Base-by-base conservation (phyloP, 2,113 vertebrate genomes). In the Macrotus californicus region DNA sequence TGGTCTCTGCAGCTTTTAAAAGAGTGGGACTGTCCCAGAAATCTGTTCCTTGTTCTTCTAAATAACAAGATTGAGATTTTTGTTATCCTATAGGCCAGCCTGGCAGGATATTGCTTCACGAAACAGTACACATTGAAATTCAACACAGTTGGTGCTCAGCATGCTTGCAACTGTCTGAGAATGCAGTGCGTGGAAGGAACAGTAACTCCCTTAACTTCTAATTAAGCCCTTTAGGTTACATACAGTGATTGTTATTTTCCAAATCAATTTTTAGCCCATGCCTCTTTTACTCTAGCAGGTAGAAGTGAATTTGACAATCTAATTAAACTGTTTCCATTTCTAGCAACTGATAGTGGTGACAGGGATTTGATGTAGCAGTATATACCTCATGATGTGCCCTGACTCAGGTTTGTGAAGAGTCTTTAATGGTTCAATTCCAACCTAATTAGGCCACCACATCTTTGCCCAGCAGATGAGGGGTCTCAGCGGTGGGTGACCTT, bases 91-190 rank as follows among this genome's bases (percentile, higher is more conserved):
- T 93, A 95, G 95, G 94, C 96, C 96, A 97, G 87, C 85, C 96
- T 97, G 96, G 92, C 92, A 97, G 96, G 93, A 94, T 96, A 88
- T 94, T 96, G 92, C 94, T 96, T 96, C 73, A 73, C 88, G 88
- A 97, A 96, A 94, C 94, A 95, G 96, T 91, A 96, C 96, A 97
- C 96, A 91, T 87, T 95, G 96, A 96, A 97, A 96, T 97, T 96
- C 96, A 92, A 94, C 96, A 95, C 95, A 97, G 96, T 97, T 97
- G 95, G 96, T 93, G 67, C 95, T 88, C 95, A 95, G 92, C 88
- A 64, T 94, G 92, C 93, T 96, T 95, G 77, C 92, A 94, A 92
- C 92, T 88, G 92, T 90, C 92, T 96, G 84, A 77, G 92, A 97
- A 88, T 50, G 41, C 76, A 83, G 85, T 73, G 81, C 14, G 54